Base-by-base conservation (phyloP, 1,140 invertebrate genomes). In the Hypothenemus hampei region DNA sequence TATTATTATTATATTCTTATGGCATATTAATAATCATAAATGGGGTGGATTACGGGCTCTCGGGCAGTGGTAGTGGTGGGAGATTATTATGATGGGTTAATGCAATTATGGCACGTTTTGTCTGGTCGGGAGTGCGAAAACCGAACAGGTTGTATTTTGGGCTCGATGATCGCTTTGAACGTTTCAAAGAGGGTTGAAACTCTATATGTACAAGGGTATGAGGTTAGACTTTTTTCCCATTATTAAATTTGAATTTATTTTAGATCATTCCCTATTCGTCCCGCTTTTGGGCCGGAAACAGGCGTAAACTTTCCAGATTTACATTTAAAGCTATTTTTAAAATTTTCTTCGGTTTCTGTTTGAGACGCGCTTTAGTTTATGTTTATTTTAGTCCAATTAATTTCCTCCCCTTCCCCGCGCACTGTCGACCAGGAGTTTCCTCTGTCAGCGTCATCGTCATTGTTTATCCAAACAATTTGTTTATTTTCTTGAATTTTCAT, bases 21-120 rank as follows among this genome's bases (percentile, higher is more conserved):
- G 33, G 23, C 24, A 35, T 46, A 54, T 54, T 54, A 54, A 54
- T 54, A 54, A 54, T 54, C 51, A 54, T 54, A 54, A 54, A 53
- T 53, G 35, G 51, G 51, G 51, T 46, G 33, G 26, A 33, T 54
- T 31, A 31, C n/a, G n/a, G n/a, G n/a, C n/a, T n/a, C n/a, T n/a
- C n/a, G n/a, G n/a, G n/a, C n/a, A n/a, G n/a, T n/a, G n/a, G n/a
- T n/a, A n/a, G n/a, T n/a, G n/a, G n/a, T n/a, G n/a, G n/a, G n/a
- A n/a, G n/a, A n/a, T n/a, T n/a, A n/a, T n/a, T n/a, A 54, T 54
- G 46, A 5, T 8, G 15, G 13, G 19, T 10, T 54, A 46, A 54
- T 54, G 26, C 41, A 39, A 54, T 54, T 54, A 54, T 46, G n/a
- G 19, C 26, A 45, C 18, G 39, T 44, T 26, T 26, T 26, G 39